A percentile compares a stretch with the other conserved stretches of the same genome.
These are phyloP conservation scores for Myotis davidii DNA, from an alignment of 2,113 vertebrate species.

Conservation along the genomic window DNA sequence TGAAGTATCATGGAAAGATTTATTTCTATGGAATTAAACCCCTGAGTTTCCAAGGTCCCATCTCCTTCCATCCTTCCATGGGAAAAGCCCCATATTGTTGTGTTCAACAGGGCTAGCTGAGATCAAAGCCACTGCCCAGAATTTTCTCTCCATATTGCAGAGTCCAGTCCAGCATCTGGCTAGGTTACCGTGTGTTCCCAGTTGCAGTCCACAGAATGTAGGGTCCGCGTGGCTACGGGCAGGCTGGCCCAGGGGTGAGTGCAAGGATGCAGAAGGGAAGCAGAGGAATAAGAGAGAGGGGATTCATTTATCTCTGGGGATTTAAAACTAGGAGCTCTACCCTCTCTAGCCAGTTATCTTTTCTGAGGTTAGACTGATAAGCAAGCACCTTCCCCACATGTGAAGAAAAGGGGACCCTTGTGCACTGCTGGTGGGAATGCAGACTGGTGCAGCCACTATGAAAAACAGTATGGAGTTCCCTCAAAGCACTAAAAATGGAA, in stretches of 20 bases:
- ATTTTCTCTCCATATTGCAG: background rate
- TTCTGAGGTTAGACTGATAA: background rate
- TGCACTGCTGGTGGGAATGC: too few species aligned
- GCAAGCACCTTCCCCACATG: background rate
- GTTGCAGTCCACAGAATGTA: background rate
- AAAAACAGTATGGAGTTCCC: too few species aligned
- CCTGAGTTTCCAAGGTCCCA: background rate
- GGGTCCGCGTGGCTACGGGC: background rate
- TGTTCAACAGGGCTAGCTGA: background rate
- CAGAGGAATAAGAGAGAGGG: background rate
- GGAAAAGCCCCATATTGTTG: background rate
- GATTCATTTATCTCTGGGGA: background rate
- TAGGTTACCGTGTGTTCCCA: background rate
- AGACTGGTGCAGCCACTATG: too few species aligned
- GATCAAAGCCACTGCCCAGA: background rate
- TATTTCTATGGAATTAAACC: background rate
- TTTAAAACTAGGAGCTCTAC: background rate
- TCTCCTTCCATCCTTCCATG: background rate
- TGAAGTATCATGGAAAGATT: background rate
- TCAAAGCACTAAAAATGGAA: too few species aligned
- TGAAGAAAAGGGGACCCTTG: too few species aligned
- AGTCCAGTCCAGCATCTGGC: too few species aligned
- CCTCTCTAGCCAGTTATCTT: background rate
- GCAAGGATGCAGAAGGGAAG: background rate
- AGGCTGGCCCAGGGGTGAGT: background rate